phyloP scores from a whole-genome alignment of 35 echinoderm and acorn worm species.

The Lytechinus pictus region DNA sequence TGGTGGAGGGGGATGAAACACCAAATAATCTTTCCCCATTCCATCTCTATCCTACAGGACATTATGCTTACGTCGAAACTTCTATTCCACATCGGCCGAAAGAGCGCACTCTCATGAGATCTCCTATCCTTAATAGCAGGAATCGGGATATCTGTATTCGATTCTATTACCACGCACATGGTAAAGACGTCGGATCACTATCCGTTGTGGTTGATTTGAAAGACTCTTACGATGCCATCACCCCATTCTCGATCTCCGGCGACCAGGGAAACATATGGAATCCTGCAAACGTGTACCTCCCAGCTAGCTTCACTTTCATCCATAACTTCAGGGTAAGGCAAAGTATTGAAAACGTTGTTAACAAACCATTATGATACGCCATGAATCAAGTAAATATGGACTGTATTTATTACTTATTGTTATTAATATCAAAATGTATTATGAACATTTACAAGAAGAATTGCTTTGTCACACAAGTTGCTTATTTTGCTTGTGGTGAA shows the following conservation, averaged over 20 bases:
- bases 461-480: too few relatives aligned
- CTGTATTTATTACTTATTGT: too few relatives aligned
- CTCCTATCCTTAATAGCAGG: constrained; percentile 39
- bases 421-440: too few relatives aligned
- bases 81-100: constrained; percentile 73
- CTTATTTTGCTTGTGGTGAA: too few relatives aligned
- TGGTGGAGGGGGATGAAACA: too few relatives aligned
- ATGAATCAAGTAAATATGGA: too few relatives aligned
- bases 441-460: too few relatives aligned
- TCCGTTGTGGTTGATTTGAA: background rate
- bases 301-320: background rate
- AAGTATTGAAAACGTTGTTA: background rate
- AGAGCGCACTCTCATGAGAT: constrained; percentile 60
- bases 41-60: constrained; percentile 46
- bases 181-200: constrained; percentile 44
- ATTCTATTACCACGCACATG: constrained; percentile 91
- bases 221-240: background rate
- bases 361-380: too few relatives aligned
- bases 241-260: constrained; percentile 15
- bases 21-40: too few relatives aligned
- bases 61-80: constrained; percentile 88
- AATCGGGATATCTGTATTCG: constrained; percentile 57
- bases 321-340: background rate
- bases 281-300: constrained; percentile 50
- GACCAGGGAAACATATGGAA: constrained; percentile 45